phyloP scores from a whole-genome alignment of 1,140 invertebrate species.

The Drosophila pandora region DNA sequence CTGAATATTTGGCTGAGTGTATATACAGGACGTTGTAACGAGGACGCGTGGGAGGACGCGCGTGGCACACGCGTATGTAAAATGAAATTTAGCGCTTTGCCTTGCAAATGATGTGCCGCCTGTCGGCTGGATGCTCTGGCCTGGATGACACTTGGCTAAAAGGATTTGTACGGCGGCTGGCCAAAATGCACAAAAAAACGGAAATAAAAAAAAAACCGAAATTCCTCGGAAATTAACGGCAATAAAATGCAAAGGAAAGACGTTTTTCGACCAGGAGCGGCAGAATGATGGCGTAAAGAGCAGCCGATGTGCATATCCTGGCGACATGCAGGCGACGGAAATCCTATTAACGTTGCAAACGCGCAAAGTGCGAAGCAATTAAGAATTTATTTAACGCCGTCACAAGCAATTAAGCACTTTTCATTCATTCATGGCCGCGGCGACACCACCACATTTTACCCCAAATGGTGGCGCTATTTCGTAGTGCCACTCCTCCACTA shows the following conservation, averaged over 20 bases:
- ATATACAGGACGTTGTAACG: constrained; percentile 26
- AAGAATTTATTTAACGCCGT: constrained; percentile 84
- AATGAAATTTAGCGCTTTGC: constrained; percentile 82
- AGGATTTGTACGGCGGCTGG: constrained; percentile 73
- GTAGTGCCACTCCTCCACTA: constrained; percentile 4
- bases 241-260: constrained; percentile 74
- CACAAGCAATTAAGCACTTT: constrained; percentile 84
- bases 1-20: constrained; percentile 3
- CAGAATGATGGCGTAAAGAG: constrained; percentile 4
- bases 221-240: constrained; percentile 71
- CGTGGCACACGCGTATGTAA: constrained; percentile 55
- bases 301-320: constrained; percentile 46
- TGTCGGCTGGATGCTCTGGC: constrained; percentile 29
- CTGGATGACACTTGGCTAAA: constrained; percentile 71
- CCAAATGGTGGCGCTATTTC: constrained; percentile 33
- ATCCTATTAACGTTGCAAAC: constrained; percentile 83
- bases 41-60: constrained; percentile 34
- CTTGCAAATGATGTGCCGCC: constrained; percentile 76
- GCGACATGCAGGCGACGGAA: constrained; percentile 52
- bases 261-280: constrained; percentile 48
- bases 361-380: constrained; percentile 84
- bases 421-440: constrained; percentile 74
- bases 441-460: constrained; percentile 62
- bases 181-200: constrained; percentile 43
- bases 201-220: constrained; percentile 22